Conservation (phyloP, 2,113 vertebrate genomes). For the Pterophyllum scalare region DNA sequence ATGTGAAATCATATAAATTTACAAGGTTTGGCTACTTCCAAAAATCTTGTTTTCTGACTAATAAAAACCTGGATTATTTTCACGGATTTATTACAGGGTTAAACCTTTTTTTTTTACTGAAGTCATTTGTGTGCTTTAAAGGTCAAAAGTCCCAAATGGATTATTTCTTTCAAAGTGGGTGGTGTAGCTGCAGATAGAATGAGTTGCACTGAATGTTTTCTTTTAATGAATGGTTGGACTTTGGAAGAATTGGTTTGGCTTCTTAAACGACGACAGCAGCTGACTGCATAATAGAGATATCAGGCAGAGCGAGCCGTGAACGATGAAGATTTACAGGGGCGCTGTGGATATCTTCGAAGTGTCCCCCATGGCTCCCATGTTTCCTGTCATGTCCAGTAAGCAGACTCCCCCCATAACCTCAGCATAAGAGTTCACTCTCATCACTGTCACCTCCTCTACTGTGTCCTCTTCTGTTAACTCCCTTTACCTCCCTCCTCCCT, state of each 20-base stretch:
- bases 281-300: slow-evolving; percentile 60
- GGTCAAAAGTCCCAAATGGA: slow-evolving; percentile 27
- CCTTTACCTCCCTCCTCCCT: slow-evolving; percentile 28
- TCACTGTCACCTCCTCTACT: slow-evolving; percentile 43
- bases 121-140: neutral
- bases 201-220: slow-evolving; percentile 30
- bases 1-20: slow-evolving; percentile 52
- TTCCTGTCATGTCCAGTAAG: slow-evolving; percentile 51
- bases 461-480: slow-evolving; percentile 33
- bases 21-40: slow-evolving; percentile 27
- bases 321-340: slow-evolving; percentile 62
- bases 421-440: slow-evolving; percentile 38
- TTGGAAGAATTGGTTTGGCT: slow-evolving; percentile 34
- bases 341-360: slow-evolving; percentile 24
- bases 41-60: slow-evolving; percentile 28
- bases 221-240: slow-evolving; percentile 34
- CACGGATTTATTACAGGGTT: slow-evolving; percentile 41
- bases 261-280: slow-evolving; percentile 28
- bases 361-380: slow-evolving; percentile 38
- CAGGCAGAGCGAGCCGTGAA: slow-evolving; percentile 38
- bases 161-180: slow-evolving; percentile 49
- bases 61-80: slow-evolving; percentile 28
- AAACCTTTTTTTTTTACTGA: neutral
- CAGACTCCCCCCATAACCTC: slow-evolving; percentile 43
- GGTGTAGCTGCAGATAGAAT: slow-evolving; percentile 26